These are phyloP conservation scores for Crematogaster levior DNA, from an alignment of 2,888 invertebrate genomes.

Conservation along the genomic window DNA sequence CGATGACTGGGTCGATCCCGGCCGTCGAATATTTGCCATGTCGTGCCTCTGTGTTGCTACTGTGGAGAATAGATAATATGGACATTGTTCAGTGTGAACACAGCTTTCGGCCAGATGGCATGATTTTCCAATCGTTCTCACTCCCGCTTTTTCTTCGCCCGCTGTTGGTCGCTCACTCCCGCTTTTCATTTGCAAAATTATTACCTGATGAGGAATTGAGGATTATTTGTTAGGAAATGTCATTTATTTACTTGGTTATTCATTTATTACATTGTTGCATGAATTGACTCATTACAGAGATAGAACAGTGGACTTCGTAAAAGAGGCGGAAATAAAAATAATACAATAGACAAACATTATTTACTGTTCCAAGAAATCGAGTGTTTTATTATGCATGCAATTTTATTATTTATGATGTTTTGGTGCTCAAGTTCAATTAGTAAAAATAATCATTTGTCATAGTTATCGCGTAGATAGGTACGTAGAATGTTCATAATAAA, in stretches of 20 bases:
- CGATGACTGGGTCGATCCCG: constrained; percentile 67
- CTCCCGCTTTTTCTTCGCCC: constrained; percentile 66
- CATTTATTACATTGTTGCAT: neutral
- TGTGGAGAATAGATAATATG: constrained; percentile 71
- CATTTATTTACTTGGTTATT: neutral
- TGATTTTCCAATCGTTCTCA: constrained; percentile 75
- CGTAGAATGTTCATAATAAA: neutral
- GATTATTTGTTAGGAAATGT: constrained; percentile 63
- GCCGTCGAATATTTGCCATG: constrained; percentile 66
- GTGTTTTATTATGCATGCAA: constrained; percentile 22
- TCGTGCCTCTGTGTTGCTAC: constrained; percentile 65
- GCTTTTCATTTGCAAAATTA: constrained; percentile 63
- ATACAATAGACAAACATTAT: neutral
- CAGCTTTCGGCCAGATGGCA: constrained; percentile 75
- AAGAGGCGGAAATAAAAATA: constrained; percentile 7
- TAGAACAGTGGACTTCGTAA: neutral
- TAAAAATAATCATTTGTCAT: constrained; percentile 6
- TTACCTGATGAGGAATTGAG: constrained; percentile 44
- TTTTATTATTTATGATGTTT: constrained; percentile 13
- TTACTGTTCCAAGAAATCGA: constrained; percentile 13
- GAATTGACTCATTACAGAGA: neutral
- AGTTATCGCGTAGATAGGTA: neutral
- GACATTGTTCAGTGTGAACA: constrained; percentile 74
- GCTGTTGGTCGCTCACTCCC: constrained; percentile 32
- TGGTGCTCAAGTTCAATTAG: neutral